Base-by-base conservation (phyloP, 2,888 invertebrate genomes). In the Cabera pusaria region DNA sequence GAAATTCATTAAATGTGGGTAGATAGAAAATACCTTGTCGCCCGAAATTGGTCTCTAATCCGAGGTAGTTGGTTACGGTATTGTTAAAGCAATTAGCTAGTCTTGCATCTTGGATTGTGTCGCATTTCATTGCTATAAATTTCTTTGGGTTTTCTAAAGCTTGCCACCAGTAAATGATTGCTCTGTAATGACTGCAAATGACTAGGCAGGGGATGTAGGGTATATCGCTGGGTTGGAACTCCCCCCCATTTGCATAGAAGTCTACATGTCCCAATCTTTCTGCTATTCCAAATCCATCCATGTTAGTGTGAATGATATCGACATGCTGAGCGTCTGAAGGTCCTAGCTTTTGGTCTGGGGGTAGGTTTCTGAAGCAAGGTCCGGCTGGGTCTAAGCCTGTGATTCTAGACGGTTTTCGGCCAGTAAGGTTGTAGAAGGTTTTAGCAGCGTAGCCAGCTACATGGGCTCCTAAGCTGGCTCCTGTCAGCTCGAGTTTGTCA, bases 281-380 rank as follows among this genome's bases (percentile, higher is more conserved):
- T 0, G 88, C 85, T 1, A 79, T 84, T 0, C 88, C 88, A 33
- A 88, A 88, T 0, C 87, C 88, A 12, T 88, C 88, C 1, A 88
- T 87, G 37, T 88, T 88, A 0, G 88, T 86, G 16, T 88, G 88
- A 0, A 88, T 19, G 0, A 84, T 56, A 20, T 87, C 86, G 0
- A 87, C 84, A 28, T 49, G 58, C 0, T 63, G 56, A 0, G 72
- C 86, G 12, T 87, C 85, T 0, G 69, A 57, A 0, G 51, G 42
- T 2, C 63, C 56, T 0, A 88, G 44, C 21, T 74, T 77, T 3
- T 70, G 52, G 1, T 73, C 64, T 0, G 60, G 31, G 0, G 71
- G 67, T 1, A 88, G 17, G 0, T 65, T 53, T 6, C 86, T 67
- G 31, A 65, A 88, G 38, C 88, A 88, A 0, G 88, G 87, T 0